Base-by-base conservation (phyloP, 1,140 invertebrate genomes). In the Aphis gossypii region DNA sequence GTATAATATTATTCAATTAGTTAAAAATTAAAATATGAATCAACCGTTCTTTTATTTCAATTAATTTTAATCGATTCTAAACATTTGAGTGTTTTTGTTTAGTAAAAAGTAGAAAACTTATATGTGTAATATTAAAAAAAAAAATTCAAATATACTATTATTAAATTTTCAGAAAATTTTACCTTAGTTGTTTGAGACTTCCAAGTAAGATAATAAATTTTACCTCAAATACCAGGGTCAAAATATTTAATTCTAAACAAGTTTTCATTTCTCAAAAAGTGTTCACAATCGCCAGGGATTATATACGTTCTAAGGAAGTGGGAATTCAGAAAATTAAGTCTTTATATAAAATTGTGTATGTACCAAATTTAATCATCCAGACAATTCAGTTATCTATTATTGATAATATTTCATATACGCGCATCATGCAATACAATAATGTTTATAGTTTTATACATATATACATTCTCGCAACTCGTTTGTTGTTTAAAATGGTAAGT, bases 181-280 rank as follows among this genome's bases (percentile, higher is more conserved):
- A 46, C 9, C 83, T 23, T 35, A 88, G 38, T 51, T 20, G 21
- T 25, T 89, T 54, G 1, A 89, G 35, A 89, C n/a, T 25, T 54
- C 8, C 11, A 20, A 3, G 23, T 38, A 21, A 54, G n/a, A 88
- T 88, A 54, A 35, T 89, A 54, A 89, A 89, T 54, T 54, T 48
- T 7, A 54, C 35, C n/a, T 89, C n/a, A 21, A 89, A 48, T 23
- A 25, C 3, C 8, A 60, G 18, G 48, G 21, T 88, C 46, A 48
- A 51, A 51, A 51, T 88, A 51, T 11, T 51, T 25, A 51, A 89
- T 54, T 89, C 48, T 1, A 38, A 48, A 23, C 2, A 11, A 89
- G 21, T 89, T 89, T 48, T 54, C 56, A 38, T 89, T 89, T 89
- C n/a, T 23, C n/a, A 38, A 54, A 54, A 89, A 38, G 48, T n/a